Percentiles rank a stretch among this genome's conserved stretches.
phyloP scores from a whole-genome alignment of 2,113 vertebrate genomes.

The Lathamus discolor region DNA sequence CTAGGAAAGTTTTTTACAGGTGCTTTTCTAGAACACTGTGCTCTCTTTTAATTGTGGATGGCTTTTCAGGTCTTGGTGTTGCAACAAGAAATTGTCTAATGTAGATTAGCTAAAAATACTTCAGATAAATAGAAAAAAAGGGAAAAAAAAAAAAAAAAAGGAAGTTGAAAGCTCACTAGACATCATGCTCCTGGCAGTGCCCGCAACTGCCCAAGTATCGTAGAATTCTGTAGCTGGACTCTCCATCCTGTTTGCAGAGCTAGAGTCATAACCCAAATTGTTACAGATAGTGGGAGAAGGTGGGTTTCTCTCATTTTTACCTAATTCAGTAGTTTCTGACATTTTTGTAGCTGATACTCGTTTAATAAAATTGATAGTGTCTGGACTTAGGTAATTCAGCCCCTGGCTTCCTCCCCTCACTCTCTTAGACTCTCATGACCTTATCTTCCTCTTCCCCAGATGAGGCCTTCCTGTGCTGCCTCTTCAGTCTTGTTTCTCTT shows the following conservation, averaged over 20 bases:
- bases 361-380: neutral
- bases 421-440: neutral
- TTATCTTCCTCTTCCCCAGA: neutral
- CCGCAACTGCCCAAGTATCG: neutral
- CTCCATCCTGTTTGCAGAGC: neutral
- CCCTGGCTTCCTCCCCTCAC: neutral
- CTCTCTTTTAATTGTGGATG: neutral
- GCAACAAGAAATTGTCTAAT: neutral
- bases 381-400: neutral
- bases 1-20: neutral
- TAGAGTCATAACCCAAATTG: neutral
- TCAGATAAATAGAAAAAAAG: neutral
- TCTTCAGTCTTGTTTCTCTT: neutral
- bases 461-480: neutral
- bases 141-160: neutral
- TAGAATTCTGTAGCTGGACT: neutral
- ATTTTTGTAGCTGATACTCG: neutral
- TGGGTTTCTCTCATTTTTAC: neutral
- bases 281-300: neutral
- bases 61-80: neutral
- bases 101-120: neutral
- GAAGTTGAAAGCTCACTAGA: neutral
- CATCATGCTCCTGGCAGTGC: neutral
- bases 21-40: neutral
- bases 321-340: neutral